Base-by-base conservation (phyloP, 1,140 invertebrate genomes). In the Eumaeus atala region DNA sequence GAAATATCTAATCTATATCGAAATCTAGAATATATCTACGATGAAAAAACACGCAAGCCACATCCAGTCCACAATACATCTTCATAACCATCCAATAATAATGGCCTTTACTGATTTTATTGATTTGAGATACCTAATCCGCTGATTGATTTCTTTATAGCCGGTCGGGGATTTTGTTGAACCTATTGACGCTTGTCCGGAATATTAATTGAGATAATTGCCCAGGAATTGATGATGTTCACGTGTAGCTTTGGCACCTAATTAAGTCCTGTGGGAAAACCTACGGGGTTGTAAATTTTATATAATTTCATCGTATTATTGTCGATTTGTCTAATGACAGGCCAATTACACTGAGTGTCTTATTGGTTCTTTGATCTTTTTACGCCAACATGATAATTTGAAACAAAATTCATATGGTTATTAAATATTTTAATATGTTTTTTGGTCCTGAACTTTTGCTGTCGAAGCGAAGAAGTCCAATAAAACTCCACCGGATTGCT, bases 141-240 rank as follows among this genome's bases (percentile, higher is more conserved):
- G 56, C 69, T 83, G 83, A 86, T 86, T 83, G 79, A 84, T 86
- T 84, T 86, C 80, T 84, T 86, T 86, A 84, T 83, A 82, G 79
- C 75, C 67, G 55, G 58, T 64, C 70, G 72, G 71, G 67, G 71
- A 71, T 62, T 67, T 66, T 77, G 72, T 74, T 76, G 71, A 72
- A 77, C 72, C 64, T 77, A 76, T 77, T 71, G 74, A 77, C 64
- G 77, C 67, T 86, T 76, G 77, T 85, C 71, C 77, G 74, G 57
- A 60, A 16, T 66, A 77, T 76, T 77, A 81, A 83, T 83, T 72
- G 72, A 68, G 64, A 70, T 81, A 84, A 83, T 86, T 81, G 74
- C 72, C 61, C 54, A 51, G 62, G 67, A 74, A 80, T 83, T 75
- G 65, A 81, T 77, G 63, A 68, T 77, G 68, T 75, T 82, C 72